Base-by-base conservation (phyloP, 1,140 invertebrate species). In the Bombus pascuorum region DNA sequence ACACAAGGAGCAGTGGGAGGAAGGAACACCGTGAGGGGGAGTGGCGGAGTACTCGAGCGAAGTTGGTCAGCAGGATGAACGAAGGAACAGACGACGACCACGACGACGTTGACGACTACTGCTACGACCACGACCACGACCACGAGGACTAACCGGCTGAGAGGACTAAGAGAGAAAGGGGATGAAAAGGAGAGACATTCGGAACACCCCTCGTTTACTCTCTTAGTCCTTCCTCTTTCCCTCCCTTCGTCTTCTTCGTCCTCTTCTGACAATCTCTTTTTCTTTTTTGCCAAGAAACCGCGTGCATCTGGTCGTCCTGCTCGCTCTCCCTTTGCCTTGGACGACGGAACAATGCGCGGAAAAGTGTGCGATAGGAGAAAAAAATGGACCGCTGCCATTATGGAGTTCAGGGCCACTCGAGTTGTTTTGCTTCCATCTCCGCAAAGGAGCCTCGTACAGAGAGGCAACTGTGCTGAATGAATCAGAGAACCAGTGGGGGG, bases 351-450 rank as follows among this genome's bases (percentile, higher is more conserved):
- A 91, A 91, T 91, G 88, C 90, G 90, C 89, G 87, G 87, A 89
- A 87, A 91, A 91, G 89, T 90, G 89, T 88, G 77, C 90, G 89
- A 91, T 91, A 90, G 89, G 71, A 88, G 81, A 86, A 91, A 91
- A 90, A 91, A 90, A 91, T 91, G 90, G 90, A 91, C 90, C 84
- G 90, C 89, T 90, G 90, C 90, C 89, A 91, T 91, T 91, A 91
- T 90, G 90, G 90, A 91, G 90, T 91, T 91, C 90, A 91, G 90
- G 90, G 90, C 86, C 90, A 91, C 89, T 91, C 90, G 90, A 91
- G 90, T 91, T 91, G 90, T 91, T 91, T 91, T 91, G 90, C 90
- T 91, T 90, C 86, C 89, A 90, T 78, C 90, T 88, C 84, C 89
- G 89, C 90, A 90, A 90, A 91, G 90, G 89, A 91, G 90, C 77